phyloP scores from a whole-genome alignment of 2,797 vertebrate genomes.

The Hyperoplus lanceolatus region DNA sequence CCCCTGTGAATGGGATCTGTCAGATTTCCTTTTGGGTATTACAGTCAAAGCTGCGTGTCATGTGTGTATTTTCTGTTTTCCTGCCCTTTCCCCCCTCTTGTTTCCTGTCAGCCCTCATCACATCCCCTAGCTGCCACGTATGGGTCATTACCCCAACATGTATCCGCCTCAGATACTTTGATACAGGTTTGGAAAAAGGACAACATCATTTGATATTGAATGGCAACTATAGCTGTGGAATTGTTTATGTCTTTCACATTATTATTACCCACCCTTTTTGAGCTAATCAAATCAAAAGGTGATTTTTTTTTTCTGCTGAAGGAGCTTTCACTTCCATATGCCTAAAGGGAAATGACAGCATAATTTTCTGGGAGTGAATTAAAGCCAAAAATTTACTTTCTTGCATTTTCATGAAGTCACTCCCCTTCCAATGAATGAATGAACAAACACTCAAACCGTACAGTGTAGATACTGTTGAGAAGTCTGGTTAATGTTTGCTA shows the following conservation, averaged over 20 bases:
- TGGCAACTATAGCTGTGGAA: background rate
- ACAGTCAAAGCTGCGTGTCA: constrained; percentile 37
- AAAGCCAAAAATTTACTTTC: background rate
- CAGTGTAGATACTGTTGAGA: constrained; percentile 27
- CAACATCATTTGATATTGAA: background rate
- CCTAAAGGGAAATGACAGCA: background rate
- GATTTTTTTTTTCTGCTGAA: fast-evolving
- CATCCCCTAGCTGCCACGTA: background rate
- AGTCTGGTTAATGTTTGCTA: constrained; percentile 49
- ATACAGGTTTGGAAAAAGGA: background rate
- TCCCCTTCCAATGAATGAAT: background rate
- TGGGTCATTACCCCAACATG: constrained; percentile 17
- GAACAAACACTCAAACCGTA: background rate
- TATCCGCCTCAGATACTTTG: constrained; percentile 10
- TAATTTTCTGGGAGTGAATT: background rate
- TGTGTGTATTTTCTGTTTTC: constrained; percentile 38
- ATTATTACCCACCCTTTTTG: background rate
- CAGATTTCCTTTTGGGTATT: constrained; percentile 17
- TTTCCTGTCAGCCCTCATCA: constrained; percentile 42
- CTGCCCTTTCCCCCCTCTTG: constrained; percentile 17
- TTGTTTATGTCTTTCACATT: background rate
- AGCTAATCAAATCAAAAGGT: background rate
- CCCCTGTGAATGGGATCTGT: constrained; percentile 30
- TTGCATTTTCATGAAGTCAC: background rate
- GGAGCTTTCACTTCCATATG: background rate